Evolutionary conservation across 2,888 invertebrate species (phyloP), one percentile per base, ranked within the genome.

Genomic region (Ellobium chinense): DNA sequence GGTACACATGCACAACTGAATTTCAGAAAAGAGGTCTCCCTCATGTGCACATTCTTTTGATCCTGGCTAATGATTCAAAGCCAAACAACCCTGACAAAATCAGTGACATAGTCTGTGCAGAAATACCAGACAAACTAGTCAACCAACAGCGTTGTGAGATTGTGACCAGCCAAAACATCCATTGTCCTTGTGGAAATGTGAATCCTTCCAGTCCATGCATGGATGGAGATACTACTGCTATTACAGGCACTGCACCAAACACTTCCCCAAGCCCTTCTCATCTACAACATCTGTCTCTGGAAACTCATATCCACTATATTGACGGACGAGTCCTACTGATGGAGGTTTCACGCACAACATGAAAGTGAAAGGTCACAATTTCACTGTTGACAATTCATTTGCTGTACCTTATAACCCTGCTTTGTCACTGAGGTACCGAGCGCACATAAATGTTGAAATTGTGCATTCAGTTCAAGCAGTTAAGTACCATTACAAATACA

Each of bases 401-500:
- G 46, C 18, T 46, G 46, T 46, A 12, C 46, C 46, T 46, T 46
- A 46, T 18, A 46, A 46, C 46, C 46, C 18, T 46, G 7, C 18
- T 12, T 18, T 46, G 18, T 46, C 46, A 46, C 46, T 46, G 46
- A 7, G 46, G 7, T 46, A 46, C 46, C 46, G 18, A 46, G 46
- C 46, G 7, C 46, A 46, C 31, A 39, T 46, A 21, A 54, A 70
- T 70, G 46, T 70, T 54, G 46, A 70, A 54, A 70, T 70, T 54
- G 46, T n/a, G 12, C 12, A 54, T 27, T 46, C 70, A 2, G 46
- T 70, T 46, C 70, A 70, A 54, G 54, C 54, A 24, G 70, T 70
- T 3, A 70, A 70, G 37, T 70, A 46, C 36, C 54, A 46, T 27
- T 27, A 14, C 24, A 27, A 65, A 65, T 65, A 65, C 65, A 24